Base-by-base conservation (phyloP, 2,797 vertebrate genomes). In the Aulostomus chinensis region DNA sequence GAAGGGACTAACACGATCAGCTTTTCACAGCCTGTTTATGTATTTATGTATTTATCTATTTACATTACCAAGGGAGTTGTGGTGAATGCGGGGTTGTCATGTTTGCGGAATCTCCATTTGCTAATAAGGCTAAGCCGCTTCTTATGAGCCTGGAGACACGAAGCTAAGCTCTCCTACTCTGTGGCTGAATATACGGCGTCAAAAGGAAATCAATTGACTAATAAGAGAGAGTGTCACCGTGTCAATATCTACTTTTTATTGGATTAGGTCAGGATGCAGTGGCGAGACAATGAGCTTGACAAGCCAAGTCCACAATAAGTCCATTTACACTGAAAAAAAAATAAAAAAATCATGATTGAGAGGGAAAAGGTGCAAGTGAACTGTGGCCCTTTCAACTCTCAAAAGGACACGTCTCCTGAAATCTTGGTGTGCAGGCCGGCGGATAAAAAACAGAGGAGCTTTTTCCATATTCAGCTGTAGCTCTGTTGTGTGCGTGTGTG, bases 31-130 rank as follows among this genome's bases (percentile, higher is more conserved):
- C 68, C 74, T 86, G 85, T 87, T 89, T 87, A 86, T 83, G 80
- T 81, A 80, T 81, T 84, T 84, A 84, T 87, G 76, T 83, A 83
- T 86, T 88, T 86, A 86, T 88, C 84, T 86, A 85, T 89, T 89
- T 88, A 87, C 84, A 67, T 45, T 67, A 64, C 80, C 77, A 14
- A 53, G 78, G 78, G 82, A 84, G 68, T 59, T 52, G 65, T 69
- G 68, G 47, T 56, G 43, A 71, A 63, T 68, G 76, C 14, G 49
- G 3, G 52, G 58, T 72, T 82, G 76, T 78, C 84, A 68, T 87
- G 83, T 85, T 84, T 77, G 75, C 57, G 12, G 66, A 74, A 80
- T 73, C 67, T 62, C 36, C 2, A 9, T 68, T 67, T 55, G 67
- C 76, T 87, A 87, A 87, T 89, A 84, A 80, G 78, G 71, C 75